phyloP scores from a whole-genome alignment of 1,140 invertebrate species.

The Listronotus bonariensis region DNA sequence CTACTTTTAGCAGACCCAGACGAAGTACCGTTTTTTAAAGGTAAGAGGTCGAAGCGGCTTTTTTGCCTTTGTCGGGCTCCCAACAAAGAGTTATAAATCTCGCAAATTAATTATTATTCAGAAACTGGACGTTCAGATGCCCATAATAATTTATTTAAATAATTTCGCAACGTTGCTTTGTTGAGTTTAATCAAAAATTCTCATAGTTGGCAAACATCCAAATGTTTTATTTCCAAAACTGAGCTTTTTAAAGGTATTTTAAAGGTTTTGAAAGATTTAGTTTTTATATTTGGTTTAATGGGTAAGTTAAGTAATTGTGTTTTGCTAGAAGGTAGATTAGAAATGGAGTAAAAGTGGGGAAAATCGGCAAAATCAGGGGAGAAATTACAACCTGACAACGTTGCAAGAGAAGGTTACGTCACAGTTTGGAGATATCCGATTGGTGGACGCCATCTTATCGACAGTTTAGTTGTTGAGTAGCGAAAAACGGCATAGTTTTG shows the following conservation, averaged over 20 bases:
- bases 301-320: not conserved
- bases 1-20: conserved; percentile 8
- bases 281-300: no score
- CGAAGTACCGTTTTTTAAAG: conserved; percentile 11
- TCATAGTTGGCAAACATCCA: conserved; percentile 5
- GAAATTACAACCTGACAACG: not conserved
- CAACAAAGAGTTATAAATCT: conserved; percentile 11
- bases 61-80: conserved; percentile 6
- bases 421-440: conserved; percentile 37
- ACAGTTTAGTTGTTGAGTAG: conserved; percentile 48
- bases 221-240: not conserved
- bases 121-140: conserved; percentile 4
- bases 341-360: conserved; percentile 1
- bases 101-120: conserved; percentile 10
- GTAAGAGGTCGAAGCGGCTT: conserved; percentile 7
- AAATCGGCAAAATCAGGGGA: not conserved
- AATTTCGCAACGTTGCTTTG: conserved; percentile 23
- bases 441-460: conserved; percentile 51
- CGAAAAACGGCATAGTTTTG: conserved; percentile 46
- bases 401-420: conserved; percentile 32
- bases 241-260: not conserved
- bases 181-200: not conserved
- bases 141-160: conserved; percentile 29
- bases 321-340: not conserved
- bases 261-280: no score